A percentile compares a stretch with the other conserved stretches of the same genome.
Evolutionary conservation across 2,888 invertebrate genomes (phyloP).

Genomic region (Xestia sexstrigata): DNA sequence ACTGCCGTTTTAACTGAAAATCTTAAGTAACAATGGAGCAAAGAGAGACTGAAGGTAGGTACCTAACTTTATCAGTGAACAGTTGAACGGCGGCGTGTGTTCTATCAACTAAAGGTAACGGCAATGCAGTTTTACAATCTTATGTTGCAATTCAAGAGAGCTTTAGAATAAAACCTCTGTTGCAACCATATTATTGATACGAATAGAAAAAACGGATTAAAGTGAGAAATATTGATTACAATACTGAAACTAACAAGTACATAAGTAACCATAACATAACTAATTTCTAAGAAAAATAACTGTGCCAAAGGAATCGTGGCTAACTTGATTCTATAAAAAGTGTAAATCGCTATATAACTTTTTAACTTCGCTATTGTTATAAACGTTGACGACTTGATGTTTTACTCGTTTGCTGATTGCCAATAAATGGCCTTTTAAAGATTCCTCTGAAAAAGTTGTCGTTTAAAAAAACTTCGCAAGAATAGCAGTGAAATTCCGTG

Average conservation of each 20-base stretch:
- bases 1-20: not conserved
- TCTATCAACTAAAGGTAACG: constrained; percentile 32
- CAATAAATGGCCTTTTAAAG: not conserved
- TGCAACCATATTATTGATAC: not conserved
- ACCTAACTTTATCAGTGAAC: constrained; percentile 14
- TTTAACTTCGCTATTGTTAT: constrained; percentile 14
- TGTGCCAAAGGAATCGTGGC: constrained; percentile 20
- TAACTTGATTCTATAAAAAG: constrained; percentile 22
- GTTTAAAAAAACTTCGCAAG: constrained; percentile 29
- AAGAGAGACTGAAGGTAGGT: constrained; percentile 7
- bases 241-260: not conserved
- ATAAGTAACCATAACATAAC: constrained; percentile 3
- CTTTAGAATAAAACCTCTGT: not conserved
- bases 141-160: constrained; percentile 6
- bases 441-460: not conserved
- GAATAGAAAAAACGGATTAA: not conserved
- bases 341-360: constrained; percentile 22
- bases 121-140: constrained; percentile 13
- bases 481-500: constrained; percentile 53
- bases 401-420: not conserved
- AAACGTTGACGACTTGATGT: constrained; percentile 2
- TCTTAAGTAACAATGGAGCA: not conserved
- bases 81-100: constrained; percentile 3
- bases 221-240: not conserved
- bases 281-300: constrained; percentile 32